Evolutionary conservation across 2,113 vertebrate genomes (phyloP).

Genomic region (Rhinolophus ferrumequinum): DNA sequence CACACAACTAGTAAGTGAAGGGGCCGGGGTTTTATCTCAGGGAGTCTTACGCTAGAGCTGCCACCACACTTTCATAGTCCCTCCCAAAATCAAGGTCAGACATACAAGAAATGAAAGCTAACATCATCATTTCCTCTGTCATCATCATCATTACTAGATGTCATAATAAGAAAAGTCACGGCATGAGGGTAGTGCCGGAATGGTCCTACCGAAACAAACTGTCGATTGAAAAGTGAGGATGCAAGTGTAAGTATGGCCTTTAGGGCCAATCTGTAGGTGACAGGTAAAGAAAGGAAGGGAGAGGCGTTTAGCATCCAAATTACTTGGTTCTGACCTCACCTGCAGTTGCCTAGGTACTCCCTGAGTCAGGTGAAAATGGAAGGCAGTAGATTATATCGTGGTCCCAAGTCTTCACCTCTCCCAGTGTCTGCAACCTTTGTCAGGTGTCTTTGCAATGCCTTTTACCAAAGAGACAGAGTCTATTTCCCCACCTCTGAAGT

Average conservation of each 20-base stretch:
- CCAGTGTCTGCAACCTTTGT: neutral
- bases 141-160: neutral
- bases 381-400: too few species aligned
- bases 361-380: neutral
- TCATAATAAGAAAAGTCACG: neutral
- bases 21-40: neutral
- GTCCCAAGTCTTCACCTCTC: neutral
- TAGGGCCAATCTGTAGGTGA: neutral
- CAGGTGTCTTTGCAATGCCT: neutral
- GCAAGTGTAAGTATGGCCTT: neutral
- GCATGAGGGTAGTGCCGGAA: neutral
- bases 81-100: neutral
- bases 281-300: neutral
- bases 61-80: neutral
- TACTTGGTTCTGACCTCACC: neutral
- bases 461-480: neutral
- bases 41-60: neutral
- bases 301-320: neutral
- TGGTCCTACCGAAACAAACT: neutral
- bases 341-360: rapidly evolving
- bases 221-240: neutral
- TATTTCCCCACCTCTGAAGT: neutral
- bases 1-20: neutral
- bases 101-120: neutral
- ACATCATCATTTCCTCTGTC: neutral